Conservation (phyloP, 2,888 invertebrate species). For the Geotrupes spiniger region DNA sequence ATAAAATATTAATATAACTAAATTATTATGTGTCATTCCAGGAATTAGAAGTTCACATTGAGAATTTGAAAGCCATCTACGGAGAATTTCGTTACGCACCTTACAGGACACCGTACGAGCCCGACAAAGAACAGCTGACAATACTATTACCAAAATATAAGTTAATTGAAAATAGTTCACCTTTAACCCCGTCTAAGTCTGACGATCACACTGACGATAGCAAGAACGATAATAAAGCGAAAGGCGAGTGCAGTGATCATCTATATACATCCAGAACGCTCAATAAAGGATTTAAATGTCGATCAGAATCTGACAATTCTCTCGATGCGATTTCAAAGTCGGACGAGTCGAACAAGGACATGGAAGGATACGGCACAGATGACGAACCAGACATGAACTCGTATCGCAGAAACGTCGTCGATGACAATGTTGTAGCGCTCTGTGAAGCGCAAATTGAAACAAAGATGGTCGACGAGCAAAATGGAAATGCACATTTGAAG, state of each 20-base stretch:
- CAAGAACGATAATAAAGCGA: not conserved
- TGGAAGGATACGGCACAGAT: constrained; percentile 42
- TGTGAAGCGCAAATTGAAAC: constrained; percentile 19
- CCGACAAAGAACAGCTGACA: constrained; percentile 61
- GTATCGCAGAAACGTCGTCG: constrained; percentile 3
- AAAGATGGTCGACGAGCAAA: no score
- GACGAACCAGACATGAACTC: constrained; percentile 31
- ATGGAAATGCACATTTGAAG: no score
- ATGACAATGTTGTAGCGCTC: constrained; percentile 11
- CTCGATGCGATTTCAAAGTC: not conserved
- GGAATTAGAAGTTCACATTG: constrained; percentile 76
- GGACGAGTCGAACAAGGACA: constrained; percentile 22
- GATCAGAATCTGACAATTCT: not conserved
- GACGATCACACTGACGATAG: not conserved
- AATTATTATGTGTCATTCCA: constrained; percentile 36
- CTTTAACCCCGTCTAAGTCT: not conserved
- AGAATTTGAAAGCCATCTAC: constrained; percentile 67
- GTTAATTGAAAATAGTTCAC: constrained; percentile 8
- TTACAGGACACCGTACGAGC: constrained; percentile 66
- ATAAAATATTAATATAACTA: no score
- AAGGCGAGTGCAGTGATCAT: not conserved
- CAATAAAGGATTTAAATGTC: not conserved
- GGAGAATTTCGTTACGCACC: constrained; percentile 73
- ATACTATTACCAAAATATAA: constrained; percentile 58
- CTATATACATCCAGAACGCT: not conserved